A percentile compares a stretch with the other conserved stretches of the same genome.
These are phyloP conservation scores for Pipa parva DNA, from an alignment of 2,113 vertebrate genomes.

Conservation along the genomic window DNA sequence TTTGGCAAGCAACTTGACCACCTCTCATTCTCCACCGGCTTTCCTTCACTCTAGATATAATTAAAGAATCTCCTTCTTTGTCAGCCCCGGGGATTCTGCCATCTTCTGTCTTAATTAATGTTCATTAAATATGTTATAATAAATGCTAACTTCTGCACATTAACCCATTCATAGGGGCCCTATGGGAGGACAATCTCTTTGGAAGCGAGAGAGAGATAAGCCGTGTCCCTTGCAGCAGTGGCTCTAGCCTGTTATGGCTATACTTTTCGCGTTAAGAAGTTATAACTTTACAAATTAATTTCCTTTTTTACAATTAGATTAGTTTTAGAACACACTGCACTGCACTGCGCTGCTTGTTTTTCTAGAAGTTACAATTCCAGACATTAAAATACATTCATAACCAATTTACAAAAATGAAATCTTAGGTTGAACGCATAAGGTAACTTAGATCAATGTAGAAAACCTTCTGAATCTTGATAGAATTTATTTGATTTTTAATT, in stretches of 20 bases:
- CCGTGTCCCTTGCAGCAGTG: neutral
- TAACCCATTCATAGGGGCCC: constrained; percentile 48
- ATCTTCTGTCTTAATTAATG: constrained; percentile 88
- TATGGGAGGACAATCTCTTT: neutral
- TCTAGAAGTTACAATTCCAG: no score
- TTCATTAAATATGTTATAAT: constrained; percentile 86
- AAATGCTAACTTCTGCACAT: constrained; percentile 49
- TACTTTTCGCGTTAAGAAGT: neutral
- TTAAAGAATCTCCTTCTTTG: constrained; percentile 74
- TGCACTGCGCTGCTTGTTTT: no score
- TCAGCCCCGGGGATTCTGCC: constrained; percentile 77
- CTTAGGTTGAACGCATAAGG: no score
- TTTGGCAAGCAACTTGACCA: neutral
- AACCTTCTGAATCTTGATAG: no score
- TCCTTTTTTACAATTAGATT: no score
- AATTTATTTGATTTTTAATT: no score
- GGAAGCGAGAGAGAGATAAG: neutral
- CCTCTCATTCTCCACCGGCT: neutral
- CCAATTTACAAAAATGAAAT: no score
- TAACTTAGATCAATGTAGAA: no score
- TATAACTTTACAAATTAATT: neutral
- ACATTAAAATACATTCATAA: no score
- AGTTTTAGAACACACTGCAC: no score
- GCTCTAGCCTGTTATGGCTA: neutral
- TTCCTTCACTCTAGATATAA: constrained; percentile 69